phyloP scores from a whole-genome alignment of 2,888 invertebrate genomes.

The Norana najaformis region DNA sequence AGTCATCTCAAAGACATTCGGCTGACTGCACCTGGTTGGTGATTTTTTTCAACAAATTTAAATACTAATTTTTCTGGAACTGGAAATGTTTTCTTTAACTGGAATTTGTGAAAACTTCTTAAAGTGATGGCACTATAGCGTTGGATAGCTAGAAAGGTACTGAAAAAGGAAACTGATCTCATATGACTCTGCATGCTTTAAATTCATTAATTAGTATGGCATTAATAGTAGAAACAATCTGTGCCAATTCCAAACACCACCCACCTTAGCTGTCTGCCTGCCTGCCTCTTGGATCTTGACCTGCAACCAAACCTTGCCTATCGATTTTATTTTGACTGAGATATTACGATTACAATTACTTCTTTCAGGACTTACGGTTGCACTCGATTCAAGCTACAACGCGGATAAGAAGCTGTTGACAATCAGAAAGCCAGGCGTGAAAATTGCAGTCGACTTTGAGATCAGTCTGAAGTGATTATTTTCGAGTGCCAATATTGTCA shows the following conservation, averaged over 20 bases:
- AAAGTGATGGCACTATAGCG: too few species aligned
- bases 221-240: too few species aligned
- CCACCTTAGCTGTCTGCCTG: too few species aligned
- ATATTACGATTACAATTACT: not conserved
- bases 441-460: conserved; percentile 78
- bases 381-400: conserved; percentile 50
- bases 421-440: conserved; percentile 83
- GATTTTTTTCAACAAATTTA: not conserved
- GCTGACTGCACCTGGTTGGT: conserved; percentile 61
- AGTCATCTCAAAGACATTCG: conserved; percentile 72
- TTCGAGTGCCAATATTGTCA: not conserved
- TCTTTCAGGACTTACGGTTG: conserved; percentile 33
- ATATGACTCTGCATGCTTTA: too few species aligned
- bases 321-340: too few species aligned
- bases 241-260: too few species aligned
- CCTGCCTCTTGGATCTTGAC: too few species aligned
- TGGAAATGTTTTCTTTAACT: conserved; percentile 65
- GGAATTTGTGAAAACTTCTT: conserved; percentile 74
- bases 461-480: conserved; percentile 63
- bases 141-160: too few species aligned
- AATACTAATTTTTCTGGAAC: not conserved
- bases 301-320: too few species aligned
- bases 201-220: too few species aligned
- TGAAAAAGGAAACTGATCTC: too few species aligned
- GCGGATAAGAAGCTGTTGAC: conserved; percentile 71